These are phyloP conservation scores for Drosophila subpulchrella DNA, from an alignment of 1,140 invertebrate species.

Conservation along the genomic window DNA sequence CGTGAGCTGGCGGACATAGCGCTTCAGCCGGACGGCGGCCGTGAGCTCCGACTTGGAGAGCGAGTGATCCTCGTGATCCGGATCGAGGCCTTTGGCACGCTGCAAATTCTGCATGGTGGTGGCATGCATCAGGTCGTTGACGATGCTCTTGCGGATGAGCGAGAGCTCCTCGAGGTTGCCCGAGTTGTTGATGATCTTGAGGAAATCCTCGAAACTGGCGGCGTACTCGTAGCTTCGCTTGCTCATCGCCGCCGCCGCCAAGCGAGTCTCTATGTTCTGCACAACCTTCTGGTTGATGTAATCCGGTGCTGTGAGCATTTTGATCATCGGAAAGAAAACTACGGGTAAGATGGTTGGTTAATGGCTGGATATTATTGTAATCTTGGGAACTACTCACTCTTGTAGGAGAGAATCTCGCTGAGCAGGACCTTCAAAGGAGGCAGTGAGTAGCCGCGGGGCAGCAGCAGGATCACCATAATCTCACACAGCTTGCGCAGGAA, in stretches of 20 bases:
- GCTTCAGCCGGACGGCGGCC: constrained; percentile 89
- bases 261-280: constrained; percentile 91
- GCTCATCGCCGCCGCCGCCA: constrained; percentile 91
- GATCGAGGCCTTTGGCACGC: constrained; percentile 90
- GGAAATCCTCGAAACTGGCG: constrained; percentile 95
- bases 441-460: constrained; percentile 92
- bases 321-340: constrained; percentile 94
- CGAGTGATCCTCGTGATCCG: constrained; percentile 88
- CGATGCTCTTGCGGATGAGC: constrained; percentile 92
- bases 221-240: constrained; percentile 94
- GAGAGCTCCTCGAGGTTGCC: constrained; percentile 93
- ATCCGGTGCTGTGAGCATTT: constrained; percentile 94
- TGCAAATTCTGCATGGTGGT: constrained; percentile 96
- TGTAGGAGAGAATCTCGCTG: constrained; percentile 92
- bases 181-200: constrained; percentile 92
- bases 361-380: not conserved
- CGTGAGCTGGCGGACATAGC: constrained; percentile 92
- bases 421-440: constrained; percentile 91
- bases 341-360: not conserved
- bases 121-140: constrained; percentile 96
- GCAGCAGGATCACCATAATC: constrained; percentile 91
- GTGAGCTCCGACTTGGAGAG: constrained; percentile 89
- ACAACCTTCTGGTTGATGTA: constrained; percentile 96
- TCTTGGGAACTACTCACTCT: constrained; percentile 87
- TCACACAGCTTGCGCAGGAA: constrained; percentile 93